These are phyloP conservation scores for Bradypus variegatus DNA, from an alignment of 2,797 vertebrate genomes.

Conservation along the genomic window DNA sequence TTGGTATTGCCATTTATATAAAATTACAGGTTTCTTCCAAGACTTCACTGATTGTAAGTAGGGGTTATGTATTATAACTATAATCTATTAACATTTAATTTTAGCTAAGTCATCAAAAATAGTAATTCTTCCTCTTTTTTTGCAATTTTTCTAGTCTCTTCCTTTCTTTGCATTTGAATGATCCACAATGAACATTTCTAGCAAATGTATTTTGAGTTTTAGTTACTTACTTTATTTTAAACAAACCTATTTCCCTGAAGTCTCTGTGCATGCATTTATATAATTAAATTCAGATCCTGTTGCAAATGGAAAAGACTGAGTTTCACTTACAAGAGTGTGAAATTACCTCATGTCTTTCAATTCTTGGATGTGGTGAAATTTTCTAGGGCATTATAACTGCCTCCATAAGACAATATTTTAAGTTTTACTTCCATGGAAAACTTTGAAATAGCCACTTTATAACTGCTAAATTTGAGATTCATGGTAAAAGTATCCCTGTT, in stretches of 20 bases:
- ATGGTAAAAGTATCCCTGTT: not conserved
- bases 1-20: not conserved
- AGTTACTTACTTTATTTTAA: conserved; percentile 34
- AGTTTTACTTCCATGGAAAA: not conserved
- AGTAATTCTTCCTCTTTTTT: not conserved
- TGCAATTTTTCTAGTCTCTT: not conserved
- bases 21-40: not conserved
- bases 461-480: not conserved
- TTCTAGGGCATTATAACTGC: not conserved
- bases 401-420: conserved; percentile 10
- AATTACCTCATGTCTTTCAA: conserved; percentile 8
- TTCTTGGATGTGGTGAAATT: not conserved
- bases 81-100: not conserved
- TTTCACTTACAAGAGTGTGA: conserved; percentile 1
- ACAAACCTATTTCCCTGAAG: not conserved
- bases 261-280: not conserved
- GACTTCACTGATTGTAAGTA: not conserved
- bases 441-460: not conserved
- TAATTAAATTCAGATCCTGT: conserved; percentile 39
- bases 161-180: not conserved
- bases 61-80: not conserved
- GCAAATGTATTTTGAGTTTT: not conserved
- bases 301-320: conserved; percentile 19
- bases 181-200: not conserved
- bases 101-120: not conserved